Evolutionary conservation across 2,888 invertebrate species (phyloP), one percentile per base, ranked within the genome.

Genomic region (Germaria angustata): DNA sequence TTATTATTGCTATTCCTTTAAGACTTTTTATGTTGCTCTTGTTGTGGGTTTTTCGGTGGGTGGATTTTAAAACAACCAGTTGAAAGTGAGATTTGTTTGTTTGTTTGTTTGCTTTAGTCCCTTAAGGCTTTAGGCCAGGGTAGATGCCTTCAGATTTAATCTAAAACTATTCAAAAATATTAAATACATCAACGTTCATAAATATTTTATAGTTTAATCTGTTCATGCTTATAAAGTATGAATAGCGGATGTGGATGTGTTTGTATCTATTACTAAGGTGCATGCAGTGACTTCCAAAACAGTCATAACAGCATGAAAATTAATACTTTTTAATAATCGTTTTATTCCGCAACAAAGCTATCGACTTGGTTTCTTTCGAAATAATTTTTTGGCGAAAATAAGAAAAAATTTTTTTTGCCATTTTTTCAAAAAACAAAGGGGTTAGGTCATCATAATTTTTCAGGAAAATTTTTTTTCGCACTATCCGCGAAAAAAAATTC

Each of bases 111-210:
- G 34, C 46, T 65, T 63, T 71, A 36, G 55, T 63, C 28, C 78
- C 78, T 65, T 71, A 53, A 63, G 78, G 71, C 71, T 46, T 78
- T 78, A 63, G 69, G 36, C 49, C 66, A 68, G 57, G 76, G 68
- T 41, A 68, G 76, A 68, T 68, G 22, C 32, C 22, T 51, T 68
- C 41, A 68, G 28, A 61, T 68, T 51, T 57, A 17, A 55, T 75
- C 55, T 69, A 15, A 66, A 76, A 59, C 49, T 76, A 68, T 76
- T 76, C n/a, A 68, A 68, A 66, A 76, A 13, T 34, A 61, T n/a
- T 32, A 57, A 32, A 17, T 24, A 57, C 36, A 53, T 24, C 34
- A 34, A 32, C 2, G 32, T 11, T 28, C 13, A 7, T 63, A 22
- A 51, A 73, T 55, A 75, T 36, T 63, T 63, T 41, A 53, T 63